Base-by-base conservation (phyloP, 2,113 vertebrate genomes). In the Otis tarda region DNA sequence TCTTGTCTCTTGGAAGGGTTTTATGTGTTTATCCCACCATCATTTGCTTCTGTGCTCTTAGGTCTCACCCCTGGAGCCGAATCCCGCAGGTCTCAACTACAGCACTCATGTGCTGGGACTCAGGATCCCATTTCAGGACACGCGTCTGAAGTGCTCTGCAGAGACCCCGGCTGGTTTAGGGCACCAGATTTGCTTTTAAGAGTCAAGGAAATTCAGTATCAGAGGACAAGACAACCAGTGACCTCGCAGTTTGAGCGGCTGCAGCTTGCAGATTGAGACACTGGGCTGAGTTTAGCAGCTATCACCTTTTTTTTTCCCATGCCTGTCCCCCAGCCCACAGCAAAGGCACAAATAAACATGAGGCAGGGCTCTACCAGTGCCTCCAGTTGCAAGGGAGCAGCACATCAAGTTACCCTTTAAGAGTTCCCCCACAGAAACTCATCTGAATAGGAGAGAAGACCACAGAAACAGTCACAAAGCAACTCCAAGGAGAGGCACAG, bases 31-130 rank as follows among this genome's bases (percentile, higher is more conserved):
- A 14, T 64, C 39, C 33, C 47, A 35, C 2, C 64, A 3, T 7
- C 8, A 0, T 12, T 28, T 22, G 28, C 63, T 45, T 37, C 17
- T 2, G 15, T 0, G 0, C 21, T n/a, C 39, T 39, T 68, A 6
- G 60, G 10, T 14, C 45, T 31, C 52, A 2, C 0, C 19, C 28
- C 41, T 22, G 55, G 37, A 71, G 79, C 33, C 6, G 35, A 52
- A 63, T 30, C 35, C 30, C 33, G 19, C 33, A 5, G 14, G 30
- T 70, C 47, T 30, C 70, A 15, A 5, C 27, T 22, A 30, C 57
- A 56, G 24, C 61, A 6, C n/a, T n/a, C n/a, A n/a, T n/a, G n/a
- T n/a, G n/a, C n/a, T n/a, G n/a, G n/a, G n/a, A n/a, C n/a, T 8
- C 37, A 31, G 14, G 27, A 69, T 63, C 49, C n/a, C 20, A 1